Evolutionary conservation across 2,888 invertebrate genomes (phyloP).

Genomic region (Mythimna vitellina): DNA sequence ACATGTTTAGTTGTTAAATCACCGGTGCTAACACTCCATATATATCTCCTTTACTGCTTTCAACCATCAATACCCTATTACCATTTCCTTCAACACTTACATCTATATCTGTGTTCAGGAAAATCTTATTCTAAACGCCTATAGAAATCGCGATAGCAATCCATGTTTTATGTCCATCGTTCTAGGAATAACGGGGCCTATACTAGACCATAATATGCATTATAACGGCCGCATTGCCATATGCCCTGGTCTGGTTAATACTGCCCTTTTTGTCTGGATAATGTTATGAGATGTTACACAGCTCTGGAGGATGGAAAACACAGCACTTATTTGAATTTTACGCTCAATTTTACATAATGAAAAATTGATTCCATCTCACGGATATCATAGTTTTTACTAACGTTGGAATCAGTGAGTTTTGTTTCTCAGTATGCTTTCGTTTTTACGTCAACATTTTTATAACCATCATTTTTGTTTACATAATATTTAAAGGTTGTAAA

Average conservation of each 20-base stretch:
- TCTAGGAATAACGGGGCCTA: slow-evolving; percentile 63
- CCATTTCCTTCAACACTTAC: slow-evolving; percentile 16
- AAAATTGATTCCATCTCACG: neutral
- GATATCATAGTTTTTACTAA: too few species aligned
- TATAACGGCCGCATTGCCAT: slow-evolving; percentile 60
- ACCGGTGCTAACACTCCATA: neutral
- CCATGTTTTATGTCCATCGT: slow-evolving; percentile 63
- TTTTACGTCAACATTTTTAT: too few species aligned
- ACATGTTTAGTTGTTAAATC: neutral
- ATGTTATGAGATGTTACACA: slow-evolving; percentile 26
- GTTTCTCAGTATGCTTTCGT: neutral
- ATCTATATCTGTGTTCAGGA: slow-evolving; percentile 18
- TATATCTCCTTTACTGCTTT: neutral
- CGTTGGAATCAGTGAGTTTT: neutral
- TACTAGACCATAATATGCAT: slow-evolving; percentile 63
- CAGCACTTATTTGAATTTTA: neutral
- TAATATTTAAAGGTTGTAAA: too few species aligned
- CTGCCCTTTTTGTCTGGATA: slow-evolving; percentile 42
- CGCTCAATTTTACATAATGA: too few species aligned
- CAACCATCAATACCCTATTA: neutral
- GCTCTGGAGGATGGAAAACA: neutral
- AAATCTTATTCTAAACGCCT: slow-evolving; percentile 38
- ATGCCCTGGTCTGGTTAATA: slow-evolving; percentile 45
- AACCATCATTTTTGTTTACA: too few species aligned
- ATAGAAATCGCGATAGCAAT: slow-evolving; percentile 44